A percentile compares a stretch with the other conserved stretches of the same genome.
Conservation (phyloP, 2,797 vertebrate species). For the Acanthurus leucopareius region DNA sequence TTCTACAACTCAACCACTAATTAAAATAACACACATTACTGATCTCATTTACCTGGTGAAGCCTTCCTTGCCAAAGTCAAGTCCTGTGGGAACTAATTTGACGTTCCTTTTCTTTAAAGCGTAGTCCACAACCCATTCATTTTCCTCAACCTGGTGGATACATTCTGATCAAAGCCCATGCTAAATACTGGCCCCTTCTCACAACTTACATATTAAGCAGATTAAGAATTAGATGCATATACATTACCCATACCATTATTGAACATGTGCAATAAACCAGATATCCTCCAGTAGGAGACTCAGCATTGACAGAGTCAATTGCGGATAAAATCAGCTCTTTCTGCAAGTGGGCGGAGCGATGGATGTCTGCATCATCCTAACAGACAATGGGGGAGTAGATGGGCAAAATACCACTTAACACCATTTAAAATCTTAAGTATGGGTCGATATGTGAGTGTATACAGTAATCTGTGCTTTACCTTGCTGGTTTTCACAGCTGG, state of each 20-base stretch:
- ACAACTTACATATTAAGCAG: neutral
- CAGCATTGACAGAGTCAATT: constrained; percentile 94
- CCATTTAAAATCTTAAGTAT: neutral
- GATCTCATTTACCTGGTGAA: constrained; percentile 90
- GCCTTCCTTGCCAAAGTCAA: constrained; percentile 97
- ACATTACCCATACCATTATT: constrained; percentile 85
- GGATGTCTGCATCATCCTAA: constrained; percentile 92
- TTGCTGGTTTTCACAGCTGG: constrained; percentile 97
- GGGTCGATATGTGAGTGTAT: neutral
- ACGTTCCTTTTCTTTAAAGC: constrained; percentile 97
- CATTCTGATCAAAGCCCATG: constrained; percentile 19
- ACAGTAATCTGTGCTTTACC: constrained; percentile 69
- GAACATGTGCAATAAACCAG: constrained; percentile 98
- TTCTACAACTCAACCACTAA: constrained; percentile 6
- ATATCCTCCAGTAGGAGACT: constrained; percentile 93
- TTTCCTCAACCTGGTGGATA: constrained; percentile 93
- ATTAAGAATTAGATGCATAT: no score
- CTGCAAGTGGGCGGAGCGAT: constrained; percentile 94
- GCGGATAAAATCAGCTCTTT: constrained; percentile 95
- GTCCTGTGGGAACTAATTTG: constrained; percentile 93
- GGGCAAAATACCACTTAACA: neutral
- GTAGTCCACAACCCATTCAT: constrained; percentile 99
- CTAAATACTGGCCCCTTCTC: neutral
- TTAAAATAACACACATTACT: neutral
- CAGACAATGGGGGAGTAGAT: constrained; percentile 25